A percentile compares a stretch with the other conserved stretches of the same genome.
phyloP scores from a whole-genome alignment of 2,888 invertebrate species.

The Drosophila mayaguana region DNA sequence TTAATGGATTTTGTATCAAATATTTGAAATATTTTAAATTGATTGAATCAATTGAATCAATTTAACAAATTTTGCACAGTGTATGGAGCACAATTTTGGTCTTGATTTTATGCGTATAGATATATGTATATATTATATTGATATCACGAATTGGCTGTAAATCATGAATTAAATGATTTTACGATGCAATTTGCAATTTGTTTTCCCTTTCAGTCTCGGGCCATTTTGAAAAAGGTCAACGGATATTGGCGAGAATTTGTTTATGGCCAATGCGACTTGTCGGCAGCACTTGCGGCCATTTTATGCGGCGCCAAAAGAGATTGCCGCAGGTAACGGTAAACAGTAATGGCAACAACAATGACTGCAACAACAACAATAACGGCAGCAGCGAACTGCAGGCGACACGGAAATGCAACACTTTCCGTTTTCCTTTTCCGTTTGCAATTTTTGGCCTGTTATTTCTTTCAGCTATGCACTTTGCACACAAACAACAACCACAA shows the following conservation, averaged over 20 bases:
- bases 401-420: conserved; percentile 76
- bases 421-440: conserved; percentile 66
- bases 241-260: conserved; percentile 58
- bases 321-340: conserved; percentile 22
- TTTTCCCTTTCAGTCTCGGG: neutral
- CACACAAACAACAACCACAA: conserved; percentile 44
- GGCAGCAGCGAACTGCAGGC: conserved; percentile 23
- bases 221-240: conserved; percentile 53
- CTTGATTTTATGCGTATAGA: neutral
- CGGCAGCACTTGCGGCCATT: conserved; percentile 67
- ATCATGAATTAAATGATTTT: conserved; percentile 71
- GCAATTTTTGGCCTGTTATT: conserved; percentile 49
- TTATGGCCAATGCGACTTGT: conserved; percentile 54
- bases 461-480: conserved; percentile 54
- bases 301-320: conserved; percentile 46
- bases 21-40: no score
- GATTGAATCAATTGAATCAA: neutral
- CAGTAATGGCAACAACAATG: neutral
- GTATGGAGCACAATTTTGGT: conserved; percentile 6
- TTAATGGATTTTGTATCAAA: no score
- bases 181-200: conserved; percentile 65
- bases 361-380: conserved; percentile 1
- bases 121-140: conserved; percentile 21
- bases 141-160: conserved; percentile 59
- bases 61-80: neutral